Conservation (phyloP, 2,797 vertebrate species). For the Gymnopithys bicolor region DNA sequence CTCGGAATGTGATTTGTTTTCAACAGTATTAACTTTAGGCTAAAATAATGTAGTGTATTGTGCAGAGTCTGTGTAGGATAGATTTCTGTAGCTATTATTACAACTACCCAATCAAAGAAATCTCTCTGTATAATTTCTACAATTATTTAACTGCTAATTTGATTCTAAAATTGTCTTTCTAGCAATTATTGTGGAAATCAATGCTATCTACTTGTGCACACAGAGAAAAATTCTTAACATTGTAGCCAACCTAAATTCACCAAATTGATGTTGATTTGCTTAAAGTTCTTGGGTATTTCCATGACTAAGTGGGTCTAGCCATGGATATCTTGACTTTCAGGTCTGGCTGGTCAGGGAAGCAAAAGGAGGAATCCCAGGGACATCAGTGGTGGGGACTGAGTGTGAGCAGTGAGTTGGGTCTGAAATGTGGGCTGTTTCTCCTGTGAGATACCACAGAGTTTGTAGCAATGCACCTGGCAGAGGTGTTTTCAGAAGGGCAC, state of each 20-base stretch:
- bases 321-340: not conserved
- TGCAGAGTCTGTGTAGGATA: not conserved
- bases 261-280: not conserved
- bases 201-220: not conserved
- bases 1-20: fast-evolving
- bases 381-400: not conserved
- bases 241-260: not conserved
- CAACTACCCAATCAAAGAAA: not conserved
- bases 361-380: not conserved
- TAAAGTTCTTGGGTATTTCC: not conserved
- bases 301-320: not conserved
- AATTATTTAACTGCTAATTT: constrained; percentile 37
- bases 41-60: not conserved
- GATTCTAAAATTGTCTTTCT: constrained; percentile 26
- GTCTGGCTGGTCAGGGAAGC: not conserved
- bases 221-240: not conserved
- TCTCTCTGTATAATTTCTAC: not conserved
- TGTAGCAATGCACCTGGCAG: too few relatives aligned
- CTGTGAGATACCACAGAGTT: not conserved
- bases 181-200: not conserved
- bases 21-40: not conserved
- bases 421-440: not conserved
- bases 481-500: not conserved
- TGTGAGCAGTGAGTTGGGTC: fast-evolving
- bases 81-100: constrained; percentile 4